Conservation (phyloP, 2,797 vertebrate species). For the Dryobates pubescens region DNA sequence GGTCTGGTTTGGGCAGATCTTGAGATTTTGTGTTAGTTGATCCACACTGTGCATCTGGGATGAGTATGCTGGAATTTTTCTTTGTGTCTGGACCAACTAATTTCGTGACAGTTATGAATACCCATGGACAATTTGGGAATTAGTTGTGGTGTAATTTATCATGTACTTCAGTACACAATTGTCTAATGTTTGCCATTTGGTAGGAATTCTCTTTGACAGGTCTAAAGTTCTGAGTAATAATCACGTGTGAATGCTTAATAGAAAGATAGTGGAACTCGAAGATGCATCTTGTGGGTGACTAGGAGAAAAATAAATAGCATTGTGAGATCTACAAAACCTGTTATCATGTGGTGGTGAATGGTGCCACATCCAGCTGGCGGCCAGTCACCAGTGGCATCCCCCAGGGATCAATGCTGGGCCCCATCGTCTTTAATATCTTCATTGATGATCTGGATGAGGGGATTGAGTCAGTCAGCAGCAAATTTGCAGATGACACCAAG, state of each 20-base stretch:
- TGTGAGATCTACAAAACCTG: neutral
- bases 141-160: neutral
- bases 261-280: neutral
- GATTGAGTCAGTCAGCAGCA: no score
- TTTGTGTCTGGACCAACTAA: neutral
- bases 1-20: neutral
- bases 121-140: neutral
- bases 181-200: neutral
- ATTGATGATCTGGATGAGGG: no score
- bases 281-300: neutral
- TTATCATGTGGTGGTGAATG: neutral
- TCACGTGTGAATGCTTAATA: neutral
- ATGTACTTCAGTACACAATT: neutral
- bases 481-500: no score
- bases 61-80: neutral
- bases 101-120: neutral
- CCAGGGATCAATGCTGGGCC: no score
- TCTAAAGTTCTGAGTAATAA: neutral
- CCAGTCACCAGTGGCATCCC: no score
- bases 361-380: no score
- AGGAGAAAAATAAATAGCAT: neutral
- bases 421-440: no score
- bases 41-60: neutral
- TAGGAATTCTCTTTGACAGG: neutral
- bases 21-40: neutral